phyloP scores from a whole-genome alignment of 2,888 invertebrate species.

The Sialis fuliginosa region DNA sequence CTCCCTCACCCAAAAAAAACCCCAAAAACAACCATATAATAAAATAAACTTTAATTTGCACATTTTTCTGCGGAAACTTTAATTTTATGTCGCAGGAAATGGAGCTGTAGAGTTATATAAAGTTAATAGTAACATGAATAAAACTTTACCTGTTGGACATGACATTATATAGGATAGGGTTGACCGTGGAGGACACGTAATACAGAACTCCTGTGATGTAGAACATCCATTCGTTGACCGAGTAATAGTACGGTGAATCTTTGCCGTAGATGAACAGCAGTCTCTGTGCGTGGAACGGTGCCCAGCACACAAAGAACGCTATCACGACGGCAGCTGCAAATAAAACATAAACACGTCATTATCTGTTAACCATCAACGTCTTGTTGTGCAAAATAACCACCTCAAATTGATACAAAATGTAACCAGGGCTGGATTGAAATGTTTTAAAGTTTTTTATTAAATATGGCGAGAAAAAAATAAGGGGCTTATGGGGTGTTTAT shows the following conservation, averaged over 20 bases:
- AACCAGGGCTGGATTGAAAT: too few species aligned
- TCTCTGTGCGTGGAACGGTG: conserved; percentile 87
- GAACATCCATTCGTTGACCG: conserved; percentile 62
- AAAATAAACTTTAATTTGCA: too few species aligned
- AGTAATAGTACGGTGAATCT: conserved; percentile 35
- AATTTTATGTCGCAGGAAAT: too few species aligned
- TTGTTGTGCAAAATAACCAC: not conserved
- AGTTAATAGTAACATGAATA: too few species aligned
- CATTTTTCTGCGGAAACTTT: too few species aligned
- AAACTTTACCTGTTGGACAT: conserved; percentile 31
- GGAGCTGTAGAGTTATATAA: too few species aligned
- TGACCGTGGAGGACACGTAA: conserved; percentile 62
- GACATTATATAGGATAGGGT: conserved; percentile 73
- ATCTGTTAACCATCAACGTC: not conserved
- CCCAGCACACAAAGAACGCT: conserved; percentile 91
- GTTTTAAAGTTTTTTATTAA: too few species aligned
- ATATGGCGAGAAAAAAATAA: too few species aligned
- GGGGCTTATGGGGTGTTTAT: not conserved
- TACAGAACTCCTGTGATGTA: conserved; percentile 65
- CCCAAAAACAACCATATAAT: too few species aligned
- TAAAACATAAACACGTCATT: conserved; percentile 7
- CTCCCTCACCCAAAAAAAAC: too few species aligned
- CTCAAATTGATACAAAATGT: not conserved
- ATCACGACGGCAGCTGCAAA: conserved; percentile 78
- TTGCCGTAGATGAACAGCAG: conserved; percentile 63